Evolutionary conservation across 2,797 vertebrate genomes (phyloP), one percentile per base, ranked within the genome.

Genomic region (Macroramphosus scolopax): DNA sequence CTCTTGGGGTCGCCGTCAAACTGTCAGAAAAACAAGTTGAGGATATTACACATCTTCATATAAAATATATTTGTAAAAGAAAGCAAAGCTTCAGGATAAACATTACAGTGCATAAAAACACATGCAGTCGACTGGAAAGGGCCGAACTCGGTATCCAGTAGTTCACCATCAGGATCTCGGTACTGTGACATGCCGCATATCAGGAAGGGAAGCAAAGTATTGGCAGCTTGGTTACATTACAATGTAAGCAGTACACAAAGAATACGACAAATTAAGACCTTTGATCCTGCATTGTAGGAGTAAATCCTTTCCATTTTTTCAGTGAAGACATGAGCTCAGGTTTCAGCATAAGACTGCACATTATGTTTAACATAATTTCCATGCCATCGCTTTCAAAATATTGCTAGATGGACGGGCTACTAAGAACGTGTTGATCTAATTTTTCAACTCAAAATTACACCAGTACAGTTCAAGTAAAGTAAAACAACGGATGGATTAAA

Each of bases 71-170:
- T 55, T 42, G 30, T 68, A 61, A 72, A 78, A 75, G 39, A 74
- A 75, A 78, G 40, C 55, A 60, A 49, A 72, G 43, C 56, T 52
- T 58, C 33, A 11, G 36, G 47, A 65, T 62, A 51, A 79, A 73
- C 18, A 51, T 62, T 58, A 60, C 59, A 62, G 61, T 80, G 72
- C 74, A 75, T 74, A 50, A 72, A n/a, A 67, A 64, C 28, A 78
- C 82, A 84, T 88, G 87, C 84, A 74, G 77, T 67, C 42, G 50
- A 75, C 50, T 71, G 33, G 73, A 76, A 69, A 57, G 35, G 35
- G 31, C 41, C 31, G 46, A 66, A 54, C 17, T 20, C 10, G 17
- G 31, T 37, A 8, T 12, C 16, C 16, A 36, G 24, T 14, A 11
- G 20, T 48, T 39, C 40, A 41, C 12, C 32, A 44, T 16, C 40